Evolutionary conservation across 1,140 invertebrate species (phyloP).

Genomic region (Lanistes nyassanus): DNA sequence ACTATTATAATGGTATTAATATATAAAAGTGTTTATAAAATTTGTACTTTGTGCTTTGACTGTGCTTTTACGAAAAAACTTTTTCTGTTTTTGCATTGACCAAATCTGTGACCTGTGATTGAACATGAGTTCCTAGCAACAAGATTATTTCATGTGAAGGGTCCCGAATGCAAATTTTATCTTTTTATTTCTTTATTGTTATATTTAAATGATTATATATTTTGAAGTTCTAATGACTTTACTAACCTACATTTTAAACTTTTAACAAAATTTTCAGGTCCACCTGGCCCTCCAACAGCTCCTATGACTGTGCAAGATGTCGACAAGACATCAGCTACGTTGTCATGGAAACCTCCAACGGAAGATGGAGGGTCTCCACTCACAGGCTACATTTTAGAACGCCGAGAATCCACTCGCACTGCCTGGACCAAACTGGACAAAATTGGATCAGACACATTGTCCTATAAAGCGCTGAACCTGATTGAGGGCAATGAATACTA

Average conservation of each 20-base stretch:
- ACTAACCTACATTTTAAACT: not conserved
- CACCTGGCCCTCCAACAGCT: conserved; percentile 89
- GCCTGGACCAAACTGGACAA: conserved; percentile 83
- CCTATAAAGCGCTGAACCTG: conserved; percentile 88
- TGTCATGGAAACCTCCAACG: conserved; percentile 62
- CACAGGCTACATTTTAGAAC: conserved; percentile 64
- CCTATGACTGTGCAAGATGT: conserved; percentile 72
- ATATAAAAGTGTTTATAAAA: too few species aligned
- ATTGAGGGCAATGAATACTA: conserved; percentile 84
- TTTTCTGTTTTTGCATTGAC: too few species aligned
- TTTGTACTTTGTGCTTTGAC: too few species aligned
- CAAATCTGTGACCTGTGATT: too few species aligned
- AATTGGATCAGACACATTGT: conserved; percentile 56
- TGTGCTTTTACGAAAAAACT: too few species aligned
- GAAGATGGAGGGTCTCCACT: conserved; percentile 63
- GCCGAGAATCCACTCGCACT: conserved; percentile 72
- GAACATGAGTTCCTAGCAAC: too few species aligned
- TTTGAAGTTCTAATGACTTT: too few species aligned
- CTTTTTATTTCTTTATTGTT: too few species aligned
- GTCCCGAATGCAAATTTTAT: too few species aligned
- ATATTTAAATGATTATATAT: too few species aligned
- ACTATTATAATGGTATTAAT: too few species aligned
- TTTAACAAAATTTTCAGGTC: conserved; percentile 61
- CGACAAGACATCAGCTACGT: conserved; percentile 65
- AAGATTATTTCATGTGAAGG: too few species aligned